Evolutionary conservation across 1,140 invertebrate species (phyloP).

Genomic region (Brachionus paranguensis): DNA sequence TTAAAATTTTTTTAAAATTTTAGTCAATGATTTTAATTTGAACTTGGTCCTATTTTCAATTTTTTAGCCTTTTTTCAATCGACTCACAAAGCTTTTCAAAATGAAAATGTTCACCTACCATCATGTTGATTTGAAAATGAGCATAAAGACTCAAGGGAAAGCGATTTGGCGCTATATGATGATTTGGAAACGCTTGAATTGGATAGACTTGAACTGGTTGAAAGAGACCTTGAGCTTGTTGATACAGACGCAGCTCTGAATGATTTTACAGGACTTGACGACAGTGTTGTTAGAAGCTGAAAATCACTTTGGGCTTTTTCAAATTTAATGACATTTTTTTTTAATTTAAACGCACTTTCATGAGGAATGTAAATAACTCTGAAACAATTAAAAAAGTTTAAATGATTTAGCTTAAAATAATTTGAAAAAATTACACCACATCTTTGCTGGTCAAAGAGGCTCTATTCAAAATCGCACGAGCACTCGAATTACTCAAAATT

Average conservation of each 20-base stretch:
- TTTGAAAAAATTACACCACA: conserved; percentile 53
- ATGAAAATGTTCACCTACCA: background rate
- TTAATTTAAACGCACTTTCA: background rate
- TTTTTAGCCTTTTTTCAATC: too few relatives aligned
- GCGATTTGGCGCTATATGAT: background rate
- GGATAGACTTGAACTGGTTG: background rate
- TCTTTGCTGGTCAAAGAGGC: conserved; percentile 60
- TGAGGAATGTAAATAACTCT: background rate
- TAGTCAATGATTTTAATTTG: too few relatives aligned
- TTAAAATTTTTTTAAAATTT: too few relatives aligned
- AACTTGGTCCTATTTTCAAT: too few relatives aligned
- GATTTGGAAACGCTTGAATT: background rate
- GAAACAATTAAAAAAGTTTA: background rate
- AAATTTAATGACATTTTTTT: background rate
- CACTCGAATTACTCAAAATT: conserved; percentile 62
- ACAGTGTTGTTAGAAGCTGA: background rate
- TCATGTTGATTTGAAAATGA: background rate
- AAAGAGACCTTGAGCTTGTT: background rate
- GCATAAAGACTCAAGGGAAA: background rate
- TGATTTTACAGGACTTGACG: background rate
- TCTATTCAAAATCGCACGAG: conserved; percentile 61
- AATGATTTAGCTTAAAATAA: background rate
- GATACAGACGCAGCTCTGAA: background rate
- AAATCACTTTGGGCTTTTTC: background rate
- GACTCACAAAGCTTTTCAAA: too few relatives aligned